Percentiles rank a stretch among this genome's conserved stretches.
Conservation (phyloP, 2,888 invertebrate species). For the Caradrina clavipalpis region DNA sequence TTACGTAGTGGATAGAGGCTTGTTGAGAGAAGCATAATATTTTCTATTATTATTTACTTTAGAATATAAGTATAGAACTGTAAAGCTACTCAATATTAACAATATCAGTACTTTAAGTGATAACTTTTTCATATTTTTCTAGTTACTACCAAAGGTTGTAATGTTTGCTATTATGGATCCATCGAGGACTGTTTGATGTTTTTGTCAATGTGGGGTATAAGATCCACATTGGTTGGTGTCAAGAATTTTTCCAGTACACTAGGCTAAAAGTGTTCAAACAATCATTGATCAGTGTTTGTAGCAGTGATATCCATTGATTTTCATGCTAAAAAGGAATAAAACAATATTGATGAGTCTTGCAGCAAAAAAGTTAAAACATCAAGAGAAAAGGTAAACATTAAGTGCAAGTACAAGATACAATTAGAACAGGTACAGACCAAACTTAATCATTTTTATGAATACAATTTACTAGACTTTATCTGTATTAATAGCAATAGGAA, state of each 20-base stretch:
- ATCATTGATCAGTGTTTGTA: background rate
- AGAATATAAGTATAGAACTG: constrained; percentile 69
- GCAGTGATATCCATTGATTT: background rate
- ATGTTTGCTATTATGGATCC: background rate
- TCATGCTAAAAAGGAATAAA: background rate
- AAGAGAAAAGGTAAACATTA: no score
- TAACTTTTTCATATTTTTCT: constrained; percentile 71
- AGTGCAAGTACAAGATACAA: no score
- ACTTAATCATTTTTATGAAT: background rate
- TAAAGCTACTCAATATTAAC: constrained; percentile 65
- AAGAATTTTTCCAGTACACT: background rate
- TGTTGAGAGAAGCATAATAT: constrained; percentile 23
- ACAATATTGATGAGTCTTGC: background rate
- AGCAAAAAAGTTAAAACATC: background rate
- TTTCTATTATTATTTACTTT: constrained; percentile 42
- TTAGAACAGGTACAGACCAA: background rate
- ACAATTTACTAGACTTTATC: background rate
- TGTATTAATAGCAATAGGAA: background rate
- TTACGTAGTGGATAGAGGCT: constrained; percentile 47
- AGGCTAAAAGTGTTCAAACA: background rate
- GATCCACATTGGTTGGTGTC: background rate
- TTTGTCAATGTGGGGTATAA: background rate
- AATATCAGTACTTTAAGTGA: constrained; percentile 68
- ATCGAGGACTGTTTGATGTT: background rate
- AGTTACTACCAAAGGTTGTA: background rate